Percentiles rank a stretch among this genome's conserved stretches.
phyloP scores from a whole-genome alignment of 2,888 invertebrate genomes.

The Ommatoiulus sabulosus region DNA sequence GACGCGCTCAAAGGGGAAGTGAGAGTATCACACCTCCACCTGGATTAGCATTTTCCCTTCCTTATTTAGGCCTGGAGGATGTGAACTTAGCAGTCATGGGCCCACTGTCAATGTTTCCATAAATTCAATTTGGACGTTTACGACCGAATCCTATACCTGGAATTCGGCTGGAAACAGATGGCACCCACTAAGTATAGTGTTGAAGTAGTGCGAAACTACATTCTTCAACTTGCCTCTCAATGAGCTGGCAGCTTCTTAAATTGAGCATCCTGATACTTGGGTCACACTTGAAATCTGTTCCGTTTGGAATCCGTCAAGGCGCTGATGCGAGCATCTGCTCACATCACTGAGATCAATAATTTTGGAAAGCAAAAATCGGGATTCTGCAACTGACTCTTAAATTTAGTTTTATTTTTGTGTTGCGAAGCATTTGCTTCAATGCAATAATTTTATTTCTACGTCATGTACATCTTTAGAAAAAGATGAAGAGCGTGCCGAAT shows the following conservation, averaged over 20 bases:
- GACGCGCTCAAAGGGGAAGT: neutral
- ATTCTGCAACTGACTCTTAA: too few relatives aligned
- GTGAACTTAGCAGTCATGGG: neutral
- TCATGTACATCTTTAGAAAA: too few relatives aligned
- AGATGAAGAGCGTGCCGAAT: too few relatives aligned
- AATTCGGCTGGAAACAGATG: slow-evolving; percentile 23
- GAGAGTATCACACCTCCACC: slow-evolving; percentile 34
- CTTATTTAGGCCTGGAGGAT: neutral
- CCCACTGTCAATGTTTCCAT: slow-evolving; percentile 30
- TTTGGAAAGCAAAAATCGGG: too few relatives aligned
- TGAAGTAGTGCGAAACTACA: slow-evolving; percentile 34
- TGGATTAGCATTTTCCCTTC: neutral
- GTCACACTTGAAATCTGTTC: too few relatives aligned
- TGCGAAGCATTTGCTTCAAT: too few relatives aligned
- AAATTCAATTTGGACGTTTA: neutral
- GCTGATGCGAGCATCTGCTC: too few relatives aligned
- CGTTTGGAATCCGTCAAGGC: too few relatives aligned
- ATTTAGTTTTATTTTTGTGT: too few relatives aligned
- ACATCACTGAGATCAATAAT: too few relatives aligned
- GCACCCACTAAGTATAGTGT: slow-evolving; percentile 26
- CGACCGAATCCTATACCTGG: slow-evolving; percentile 34
- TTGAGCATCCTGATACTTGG: too few relatives aligned
- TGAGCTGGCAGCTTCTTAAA: neutral
- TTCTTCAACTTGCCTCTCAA: neutral
- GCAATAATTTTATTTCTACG: too few relatives aligned